These are phyloP conservation scores for Cyclophora punctaria DNA, from an alignment of 2,888 invertebrate species.

Conservation along the genomic window DNA sequence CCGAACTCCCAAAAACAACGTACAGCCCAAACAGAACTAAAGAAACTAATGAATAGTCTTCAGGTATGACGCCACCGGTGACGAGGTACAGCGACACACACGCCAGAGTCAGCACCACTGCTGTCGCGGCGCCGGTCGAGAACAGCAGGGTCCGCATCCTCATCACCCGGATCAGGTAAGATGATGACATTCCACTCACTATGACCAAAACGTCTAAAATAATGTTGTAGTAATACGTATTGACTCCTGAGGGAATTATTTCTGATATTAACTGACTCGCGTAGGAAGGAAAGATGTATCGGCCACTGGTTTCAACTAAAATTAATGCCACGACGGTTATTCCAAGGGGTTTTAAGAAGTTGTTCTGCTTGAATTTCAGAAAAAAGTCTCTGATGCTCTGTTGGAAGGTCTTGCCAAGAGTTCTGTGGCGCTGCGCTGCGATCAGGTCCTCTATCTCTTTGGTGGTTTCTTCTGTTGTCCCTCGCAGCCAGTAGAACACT, in stretches of 20 bases:
- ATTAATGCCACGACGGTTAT: constrained; percentile 31
- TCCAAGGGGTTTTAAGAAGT: constrained; percentile 41
- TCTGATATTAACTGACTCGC: constrained; percentile 42
- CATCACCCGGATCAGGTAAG: constrained; percentile 38
- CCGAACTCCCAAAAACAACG: constrained; percentile 44
- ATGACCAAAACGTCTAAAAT: constrained; percentile 42
- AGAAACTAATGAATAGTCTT: constrained; percentile 31
- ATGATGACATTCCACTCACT: constrained; percentile 33
- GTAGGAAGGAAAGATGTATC: constrained; percentile 45
- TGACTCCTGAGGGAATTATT: constrained; percentile 29
- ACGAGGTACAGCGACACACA: constrained; percentile 37
- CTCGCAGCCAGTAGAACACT: constrained; percentile 64
- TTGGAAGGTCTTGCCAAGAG: constrained; percentile 5
- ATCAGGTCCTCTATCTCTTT: constrained; percentile 37
- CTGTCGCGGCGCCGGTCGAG: constrained; percentile 35
- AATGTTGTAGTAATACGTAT: constrained; percentile 39
- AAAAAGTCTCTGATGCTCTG: constrained; percentile 19
- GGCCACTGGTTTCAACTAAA: constrained; percentile 40
- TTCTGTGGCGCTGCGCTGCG: constrained; percentile 22
- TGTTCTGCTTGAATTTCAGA: constrained; percentile 34
- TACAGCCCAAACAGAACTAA: constrained; percentile 34
- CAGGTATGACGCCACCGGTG: constrained; percentile 23
- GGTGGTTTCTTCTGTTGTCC: constrained; percentile 45
- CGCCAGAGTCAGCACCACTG: constrained; percentile 25
- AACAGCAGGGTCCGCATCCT: constrained; percentile 42